A percentile compares a stretch with the other conserved stretches of the same genome.
These are phyloP conservation scores for Achroia grisella DNA, from an alignment of 1,140 invertebrate genomes.

Conservation along the genomic window DNA sequence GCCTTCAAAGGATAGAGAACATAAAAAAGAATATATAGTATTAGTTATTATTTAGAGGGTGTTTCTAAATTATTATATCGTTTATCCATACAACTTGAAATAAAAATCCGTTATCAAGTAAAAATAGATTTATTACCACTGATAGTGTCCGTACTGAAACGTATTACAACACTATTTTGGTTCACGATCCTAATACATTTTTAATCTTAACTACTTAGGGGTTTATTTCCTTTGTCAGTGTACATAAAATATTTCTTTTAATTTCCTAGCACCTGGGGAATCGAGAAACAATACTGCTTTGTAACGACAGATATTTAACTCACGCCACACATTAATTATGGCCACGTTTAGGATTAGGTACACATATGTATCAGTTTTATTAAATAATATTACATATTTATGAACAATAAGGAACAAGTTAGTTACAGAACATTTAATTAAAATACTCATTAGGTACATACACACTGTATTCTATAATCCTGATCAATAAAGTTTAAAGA, in stretches of 20 bases:
- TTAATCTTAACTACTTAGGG: constrained; percentile 3
- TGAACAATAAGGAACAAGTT: too few species aligned
- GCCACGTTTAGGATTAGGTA: constrained; percentile 1
- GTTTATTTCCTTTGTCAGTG: constrained; percentile 4
- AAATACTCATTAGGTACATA: too few species aligned
- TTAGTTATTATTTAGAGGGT: too few species aligned
- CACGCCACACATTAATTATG: constrained; percentile 1
- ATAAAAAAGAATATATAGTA: too few species aligned
- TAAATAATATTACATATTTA: too few species aligned
- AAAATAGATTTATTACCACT: constrained; percentile 28
- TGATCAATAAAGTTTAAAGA: too few species aligned
- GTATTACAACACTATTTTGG: constrained; percentile 10
- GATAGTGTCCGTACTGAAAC: constrained; percentile 11
- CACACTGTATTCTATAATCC: too few species aligned
- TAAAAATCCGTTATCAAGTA: constrained; percentile 18
- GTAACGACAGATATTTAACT: not conserved
- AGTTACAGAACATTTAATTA: too few species aligned
- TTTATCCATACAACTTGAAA: not conserved
- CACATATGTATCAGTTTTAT: too few species aligned
- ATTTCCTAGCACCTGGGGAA: constrained; percentile 7
- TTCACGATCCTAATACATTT: constrained; percentile 7
- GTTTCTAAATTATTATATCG: too few species aligned
- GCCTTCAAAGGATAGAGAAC: too few species aligned
- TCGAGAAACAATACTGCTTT: constrained; percentile 2
- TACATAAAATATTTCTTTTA: constrained; percentile 4